Evolutionary conservation across 2,888 invertebrate species (phyloP).

Genomic region (Drosophila fulvimacula): DNA sequence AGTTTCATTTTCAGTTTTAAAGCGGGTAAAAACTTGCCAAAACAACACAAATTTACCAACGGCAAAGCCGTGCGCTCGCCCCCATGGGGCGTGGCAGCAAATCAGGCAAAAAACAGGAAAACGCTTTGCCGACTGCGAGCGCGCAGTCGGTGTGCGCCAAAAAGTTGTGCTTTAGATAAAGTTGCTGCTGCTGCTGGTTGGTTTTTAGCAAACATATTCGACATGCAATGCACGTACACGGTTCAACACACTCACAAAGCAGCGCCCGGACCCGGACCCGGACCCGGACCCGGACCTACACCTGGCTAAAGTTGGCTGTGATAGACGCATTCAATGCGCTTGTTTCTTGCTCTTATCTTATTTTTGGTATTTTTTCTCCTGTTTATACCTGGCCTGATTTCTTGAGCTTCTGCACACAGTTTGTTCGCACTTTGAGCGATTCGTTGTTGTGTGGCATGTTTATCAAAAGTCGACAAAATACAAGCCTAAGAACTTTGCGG

Average conservation of each 20-base stretch:
- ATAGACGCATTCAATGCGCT: slow-evolving; percentile 48
- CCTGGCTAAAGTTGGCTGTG: slow-evolving; percentile 46
- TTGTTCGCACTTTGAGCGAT: slow-evolving; percentile 44
- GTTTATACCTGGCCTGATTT: slow-evolving; percentile 47
- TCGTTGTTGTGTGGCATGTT: slow-evolving; percentile 41
- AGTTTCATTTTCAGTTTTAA: slow-evolving; percentile 74
- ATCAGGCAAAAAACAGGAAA: slow-evolving; percentile 56
- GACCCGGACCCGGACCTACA: slow-evolving; percentile 14
- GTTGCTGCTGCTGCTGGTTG: slow-evolving; percentile 63
- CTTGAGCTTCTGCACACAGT: slow-evolving; percentile 33
- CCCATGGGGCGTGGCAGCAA: slow-evolving; percentile 32
- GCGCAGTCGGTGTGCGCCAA: slow-evolving; percentile 18
- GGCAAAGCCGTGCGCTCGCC: slow-evolving; percentile 12
- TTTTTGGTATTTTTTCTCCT: slow-evolving; percentile 17
- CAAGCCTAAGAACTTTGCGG: neutral
- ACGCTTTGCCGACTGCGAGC: slow-evolving; percentile 35
- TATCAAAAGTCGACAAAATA: slow-evolving; percentile 15
- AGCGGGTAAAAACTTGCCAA: slow-evolving; percentile 65
- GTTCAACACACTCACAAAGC: slow-evolving; percentile 29
- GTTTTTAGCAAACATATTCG: slow-evolving; percentile 73
- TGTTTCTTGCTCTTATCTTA: slow-evolving; percentile 30
- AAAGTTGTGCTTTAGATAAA: slow-evolving; percentile 73
- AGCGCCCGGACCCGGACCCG: too few relatives aligned
- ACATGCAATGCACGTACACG: slow-evolving; percentile 73
- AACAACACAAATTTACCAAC: slow-evolving; percentile 51